These are phyloP conservation scores for Nematostella vectensis DNA, from an alignment of 92 coral and sea anemone species.

Conservation along the genomic window DNA sequence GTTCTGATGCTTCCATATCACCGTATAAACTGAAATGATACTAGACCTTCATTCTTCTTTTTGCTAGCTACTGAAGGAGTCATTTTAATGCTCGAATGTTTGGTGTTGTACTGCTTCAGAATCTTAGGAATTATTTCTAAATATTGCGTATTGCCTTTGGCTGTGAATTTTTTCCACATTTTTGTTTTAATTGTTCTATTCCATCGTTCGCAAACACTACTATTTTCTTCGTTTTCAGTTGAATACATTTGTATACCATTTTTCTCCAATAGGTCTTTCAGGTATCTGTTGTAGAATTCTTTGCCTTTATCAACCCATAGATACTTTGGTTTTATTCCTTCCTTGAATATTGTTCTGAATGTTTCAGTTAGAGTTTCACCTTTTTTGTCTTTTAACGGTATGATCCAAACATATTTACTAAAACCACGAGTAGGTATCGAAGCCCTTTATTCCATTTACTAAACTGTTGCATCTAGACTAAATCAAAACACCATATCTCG, in stretches of 20 bases:
- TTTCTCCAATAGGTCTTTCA: constrained; percentile 37
- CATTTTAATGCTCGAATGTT: constrained; percentile 30
- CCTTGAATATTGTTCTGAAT: constrained; percentile 33
- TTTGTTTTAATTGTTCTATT: constrained; percentile 38
- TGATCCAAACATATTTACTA: constrained; percentile 44
- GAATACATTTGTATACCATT: constrained; percentile 26
- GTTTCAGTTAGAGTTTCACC: constrained; percentile 27
- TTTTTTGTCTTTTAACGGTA: constrained; percentile 38
- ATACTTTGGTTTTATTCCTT: constrained; percentile 34
- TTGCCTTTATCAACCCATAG: constrained; percentile 39
- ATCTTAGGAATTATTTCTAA: constrained; percentile 24
- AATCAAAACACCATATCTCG: constrained; percentile 37
- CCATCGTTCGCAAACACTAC: constrained; percentile 30
- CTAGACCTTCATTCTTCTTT: constrained; percentile 37
- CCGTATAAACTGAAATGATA: constrained; percentile 39
- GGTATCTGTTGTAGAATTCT: constrained; percentile 31
- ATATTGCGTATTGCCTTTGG: constrained; percentile 34
- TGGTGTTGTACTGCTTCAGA: constrained; percentile 28
- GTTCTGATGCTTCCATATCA: constrained; percentile 25
- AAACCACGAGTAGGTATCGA: constrained; percentile 29
- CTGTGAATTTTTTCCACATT: constrained; percentile 45
- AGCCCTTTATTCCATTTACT: constrained; percentile 27
- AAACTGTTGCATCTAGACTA: constrained; percentile 24
- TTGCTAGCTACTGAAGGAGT: constrained; percentile 35
- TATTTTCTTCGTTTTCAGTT: constrained; percentile 40